Evolutionary conservation across 2,888 invertebrate genomes (phyloP).

Genomic region (Mythimna pallens): DNA sequence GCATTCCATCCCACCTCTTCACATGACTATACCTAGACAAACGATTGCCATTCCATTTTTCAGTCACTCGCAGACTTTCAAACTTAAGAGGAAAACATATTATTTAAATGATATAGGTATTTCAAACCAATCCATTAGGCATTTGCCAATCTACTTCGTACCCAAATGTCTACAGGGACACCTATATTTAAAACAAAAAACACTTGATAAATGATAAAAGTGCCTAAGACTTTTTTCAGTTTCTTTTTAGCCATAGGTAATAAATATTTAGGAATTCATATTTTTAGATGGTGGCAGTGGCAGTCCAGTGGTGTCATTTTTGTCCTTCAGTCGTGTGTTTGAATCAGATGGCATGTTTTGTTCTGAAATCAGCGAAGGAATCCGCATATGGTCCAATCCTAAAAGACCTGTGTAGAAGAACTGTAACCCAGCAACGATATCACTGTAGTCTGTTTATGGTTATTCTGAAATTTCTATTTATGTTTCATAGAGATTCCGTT

Average conservation of each 20-base stretch:
- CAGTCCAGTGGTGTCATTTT: too few species aligned
- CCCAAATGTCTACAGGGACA: background rate
- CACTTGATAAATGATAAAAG: background rate
- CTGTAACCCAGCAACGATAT: background rate
- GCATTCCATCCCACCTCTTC: too few species aligned
- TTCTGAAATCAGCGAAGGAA: too few species aligned
- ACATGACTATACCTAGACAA: too few species aligned
- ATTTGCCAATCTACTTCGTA: background rate
- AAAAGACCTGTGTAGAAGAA: too few species aligned
- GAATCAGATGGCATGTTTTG: too few species aligned
- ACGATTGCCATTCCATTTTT: too few species aligned
- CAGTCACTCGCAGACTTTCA: background rate
- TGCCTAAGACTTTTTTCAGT: background rate
- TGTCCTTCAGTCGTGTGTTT: too few species aligned
- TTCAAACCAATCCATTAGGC: constrained; percentile 6
- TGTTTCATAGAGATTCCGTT: too few species aligned
- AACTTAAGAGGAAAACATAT: background rate
- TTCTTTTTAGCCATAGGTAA: background rate
- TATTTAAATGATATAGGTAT: background rate
- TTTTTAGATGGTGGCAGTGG: background rate
- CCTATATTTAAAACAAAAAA: background rate
- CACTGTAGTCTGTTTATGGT: background rate
- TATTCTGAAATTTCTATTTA: background rate
- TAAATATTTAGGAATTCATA: background rate
- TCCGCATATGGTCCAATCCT: background rate